A percentile compares a stretch with the other conserved stretches of the same genome.
Conservation (phyloP, 2,888 invertebrate genomes). For the Drosophila nigritarsus region DNA sequence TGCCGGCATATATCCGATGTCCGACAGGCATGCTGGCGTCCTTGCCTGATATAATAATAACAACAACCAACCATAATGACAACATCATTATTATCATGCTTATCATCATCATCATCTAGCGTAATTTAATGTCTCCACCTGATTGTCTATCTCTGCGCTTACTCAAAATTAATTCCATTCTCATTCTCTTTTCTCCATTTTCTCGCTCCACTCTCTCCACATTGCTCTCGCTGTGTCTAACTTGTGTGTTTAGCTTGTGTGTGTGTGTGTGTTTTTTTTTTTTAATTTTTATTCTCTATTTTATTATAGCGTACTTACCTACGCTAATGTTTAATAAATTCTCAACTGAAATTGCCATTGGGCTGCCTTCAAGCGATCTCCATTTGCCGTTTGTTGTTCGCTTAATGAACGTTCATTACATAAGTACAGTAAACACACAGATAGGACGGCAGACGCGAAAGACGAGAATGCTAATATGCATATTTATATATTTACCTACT, state of each 20-base stretch:
- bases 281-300: conserved; percentile 1
- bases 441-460: background rate
- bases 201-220: background rate
- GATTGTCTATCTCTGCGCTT: conserved; percentile 24
- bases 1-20: conserved; percentile 27
- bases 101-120: background rate
- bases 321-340: conserved; percentile 76
- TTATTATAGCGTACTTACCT: conserved; percentile 64
- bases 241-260: background rate
- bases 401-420: conserved; percentile 67
- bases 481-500: conserved; percentile 64
- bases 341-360: conserved; percentile 59
- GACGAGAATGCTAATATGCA: conserved; percentile 36
- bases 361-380: conserved; percentile 57
- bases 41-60: conserved; percentile 56
- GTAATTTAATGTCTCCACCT: conserved; percentile 27
- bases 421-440: conserved; percentile 27
- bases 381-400: conserved; percentile 42
- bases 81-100: conserved; percentile 26
- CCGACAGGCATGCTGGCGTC: conserved; percentile 47
- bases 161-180: conserved; percentile 63
- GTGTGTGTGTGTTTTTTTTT: background rate
- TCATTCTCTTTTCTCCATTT: background rate
- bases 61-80: conserved; percentile 24
- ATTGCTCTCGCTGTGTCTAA: background rate